phyloP scores from a whole-genome alignment of 2,113 vertebrate genomes.

The Cyanoramphus novaezelandiae region DNA sequence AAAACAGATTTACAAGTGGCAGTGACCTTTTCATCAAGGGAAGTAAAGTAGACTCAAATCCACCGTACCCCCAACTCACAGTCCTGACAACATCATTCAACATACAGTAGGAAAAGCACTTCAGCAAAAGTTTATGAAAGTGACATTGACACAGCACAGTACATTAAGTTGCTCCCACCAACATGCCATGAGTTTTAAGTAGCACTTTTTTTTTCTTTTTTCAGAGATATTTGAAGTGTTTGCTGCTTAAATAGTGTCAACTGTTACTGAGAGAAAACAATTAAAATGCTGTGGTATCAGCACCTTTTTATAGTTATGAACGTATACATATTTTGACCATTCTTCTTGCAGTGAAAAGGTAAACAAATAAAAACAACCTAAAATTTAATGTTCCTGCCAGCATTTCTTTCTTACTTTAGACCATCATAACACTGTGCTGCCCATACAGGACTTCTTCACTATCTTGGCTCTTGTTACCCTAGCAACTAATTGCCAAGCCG shows the following conservation, averaged over 20 bases:
- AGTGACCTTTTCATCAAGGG: conserved; percentile 68
- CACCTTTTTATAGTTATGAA: neutral
- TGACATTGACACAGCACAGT: conserved; percentile 43
- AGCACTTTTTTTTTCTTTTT: neutral
- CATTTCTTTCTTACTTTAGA: neutral
- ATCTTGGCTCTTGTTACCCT: conserved; percentile 69
- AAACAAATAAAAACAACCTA: neutral
- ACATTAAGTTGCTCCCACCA: conserved; percentile 34
- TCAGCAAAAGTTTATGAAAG: conserved; percentile 37
- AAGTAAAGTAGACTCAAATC: conserved; percentile 50
- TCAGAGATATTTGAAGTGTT: neutral
- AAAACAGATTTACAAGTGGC: conserved; percentile 61
- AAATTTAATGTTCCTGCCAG: neutral
- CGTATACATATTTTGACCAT: neutral
- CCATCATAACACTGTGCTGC: neutral
- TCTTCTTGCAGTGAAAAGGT: neutral
- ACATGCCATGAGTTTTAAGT: neutral
- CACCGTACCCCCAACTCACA: neutral
- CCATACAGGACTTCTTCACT: conserved; percentile 7
- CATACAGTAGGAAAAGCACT: conserved; percentile 46
- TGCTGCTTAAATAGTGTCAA: neutral
- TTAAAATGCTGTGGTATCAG: neutral
- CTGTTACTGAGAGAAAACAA: neutral
- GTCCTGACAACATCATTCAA: conserved; percentile 63
- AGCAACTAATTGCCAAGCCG: conserved; percentile 75